These are phyloP conservation scores for Arenicola marina DNA, from an alignment of 2,888 invertebrate genomes.

Conservation along the genomic window DNA sequence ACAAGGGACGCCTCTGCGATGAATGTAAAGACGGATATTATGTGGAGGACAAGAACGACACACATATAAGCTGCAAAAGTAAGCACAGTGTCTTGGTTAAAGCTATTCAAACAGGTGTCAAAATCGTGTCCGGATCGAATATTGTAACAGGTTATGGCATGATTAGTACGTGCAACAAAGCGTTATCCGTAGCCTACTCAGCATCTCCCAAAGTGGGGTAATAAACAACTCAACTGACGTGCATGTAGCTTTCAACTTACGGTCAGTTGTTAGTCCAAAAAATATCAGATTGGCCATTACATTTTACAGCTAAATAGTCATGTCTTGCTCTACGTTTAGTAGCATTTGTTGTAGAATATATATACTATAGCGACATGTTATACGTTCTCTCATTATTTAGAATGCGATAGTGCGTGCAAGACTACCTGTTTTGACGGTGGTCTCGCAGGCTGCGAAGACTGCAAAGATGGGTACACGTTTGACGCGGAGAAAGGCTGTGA, in stretches of 20 bases:
- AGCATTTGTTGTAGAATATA: neutral
- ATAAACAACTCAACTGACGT: neutral
- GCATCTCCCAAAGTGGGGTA: neutral
- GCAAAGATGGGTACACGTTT: constrained; percentile 73
- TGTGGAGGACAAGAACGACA: constrained; percentile 6
- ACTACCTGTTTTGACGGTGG: constrained; percentile 77
- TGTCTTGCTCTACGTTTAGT: too few species aligned
- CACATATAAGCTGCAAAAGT: constrained; percentile 5
- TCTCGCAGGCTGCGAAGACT: constrained; percentile 67
- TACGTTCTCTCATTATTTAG: too few species aligned
- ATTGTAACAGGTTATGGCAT: too few species aligned
- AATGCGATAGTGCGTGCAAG: constrained; percentile 81
- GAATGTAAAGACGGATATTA: constrained; percentile 66
- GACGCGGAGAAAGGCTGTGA: constrained; percentile 76
- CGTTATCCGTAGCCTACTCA: neutral
- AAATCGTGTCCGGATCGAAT: too few species aligned
- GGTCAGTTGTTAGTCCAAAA: too few species aligned
- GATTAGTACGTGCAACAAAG: neutral
- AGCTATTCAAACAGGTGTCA: too few species aligned
- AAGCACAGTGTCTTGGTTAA: neutral
- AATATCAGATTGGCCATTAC: too few species aligned
- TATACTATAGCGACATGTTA: too few species aligned
- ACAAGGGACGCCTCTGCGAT: constrained; percentile 77
- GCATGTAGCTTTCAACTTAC: neutral
- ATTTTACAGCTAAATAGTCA: too few species aligned